These are phyloP conservation scores for Sandelia bainsii DNA, from an alignment of 2,797 vertebrate genomes.

Conservation along the genomic window DNA sequence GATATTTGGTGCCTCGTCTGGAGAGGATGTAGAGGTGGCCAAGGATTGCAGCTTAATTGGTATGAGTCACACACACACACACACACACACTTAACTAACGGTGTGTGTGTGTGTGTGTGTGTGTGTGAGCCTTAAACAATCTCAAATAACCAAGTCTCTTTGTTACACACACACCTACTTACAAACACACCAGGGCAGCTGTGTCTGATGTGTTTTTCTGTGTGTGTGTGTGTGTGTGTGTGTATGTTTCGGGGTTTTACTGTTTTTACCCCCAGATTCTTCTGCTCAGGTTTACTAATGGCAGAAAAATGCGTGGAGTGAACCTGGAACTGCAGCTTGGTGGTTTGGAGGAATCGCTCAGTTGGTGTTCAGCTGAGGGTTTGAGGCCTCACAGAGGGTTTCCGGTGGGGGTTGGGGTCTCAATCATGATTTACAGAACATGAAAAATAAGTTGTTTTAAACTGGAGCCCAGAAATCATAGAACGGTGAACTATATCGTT, in stretches of 20 bases:
- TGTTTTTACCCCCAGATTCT: conserved; percentile 55
- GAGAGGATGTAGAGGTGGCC: conserved; percentile 73
- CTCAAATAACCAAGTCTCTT: conserved; percentile 63
- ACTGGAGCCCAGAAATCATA: conserved; percentile 44
- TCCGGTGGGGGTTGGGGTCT: conserved; percentile 16
- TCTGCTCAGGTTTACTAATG: conserved; percentile 71
- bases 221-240: conserved; percentile 28
- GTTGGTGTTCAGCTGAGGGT: conserved; percentile 49
- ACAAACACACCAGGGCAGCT: conserved; percentile 52
- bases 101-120: conserved; percentile 58
- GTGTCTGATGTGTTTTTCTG: conserved; percentile 39
- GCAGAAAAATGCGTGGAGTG: conserved; percentile 65
- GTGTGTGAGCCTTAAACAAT: conserved; percentile 51
- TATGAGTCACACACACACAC: conserved; percentile 50
- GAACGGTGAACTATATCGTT: conserved; percentile 28
- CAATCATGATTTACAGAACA: conserved; percentile 44
- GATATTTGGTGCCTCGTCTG: conserved; percentile 74
- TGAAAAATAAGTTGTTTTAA: conserved; percentile 50
- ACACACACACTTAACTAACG: background rate
- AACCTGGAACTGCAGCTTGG: conserved; percentile 47
- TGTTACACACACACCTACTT: conserved; percentile 28
- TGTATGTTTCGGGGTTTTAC: conserved; percentile 31
- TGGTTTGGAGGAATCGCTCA: conserved; percentile 37
- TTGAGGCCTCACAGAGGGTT: conserved; percentile 49
- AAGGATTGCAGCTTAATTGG: conserved; percentile 68